Conservation (phyloP, 2,888 invertebrate genomes). For the Lucinisca nassula region DNA sequence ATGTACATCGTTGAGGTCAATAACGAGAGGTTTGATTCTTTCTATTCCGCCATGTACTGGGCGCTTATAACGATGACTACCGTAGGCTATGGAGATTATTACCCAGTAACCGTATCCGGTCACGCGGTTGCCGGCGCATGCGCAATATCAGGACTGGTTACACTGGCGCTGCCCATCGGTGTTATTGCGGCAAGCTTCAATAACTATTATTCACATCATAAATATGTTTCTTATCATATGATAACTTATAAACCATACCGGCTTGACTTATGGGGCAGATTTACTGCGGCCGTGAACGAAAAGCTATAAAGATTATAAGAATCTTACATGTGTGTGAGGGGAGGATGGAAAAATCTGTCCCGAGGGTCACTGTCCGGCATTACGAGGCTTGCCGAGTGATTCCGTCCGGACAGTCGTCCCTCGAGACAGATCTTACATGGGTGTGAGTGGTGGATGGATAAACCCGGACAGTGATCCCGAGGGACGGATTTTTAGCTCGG, state of each 20-base stretch:
- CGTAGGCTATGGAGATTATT: constrained; percentile 27
- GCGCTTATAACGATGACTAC: constrained; percentile 29
- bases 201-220: constrained; percentile 18
- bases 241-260: neutral
- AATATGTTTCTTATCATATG: neutral
- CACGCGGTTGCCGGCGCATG: constrained; percentile 1
- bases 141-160: constrained; percentile 16
- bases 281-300: no score
- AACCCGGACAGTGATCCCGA: no score
- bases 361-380: no score
- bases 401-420: no score
- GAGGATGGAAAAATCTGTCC: no score
- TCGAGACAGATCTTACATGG: no score
- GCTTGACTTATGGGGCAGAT: no score
- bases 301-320: no score
- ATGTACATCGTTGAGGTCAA: neutral
- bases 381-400: no score
- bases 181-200: constrained; percentile 23
- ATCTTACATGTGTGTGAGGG: no score
- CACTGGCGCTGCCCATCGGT: constrained; percentile 17
- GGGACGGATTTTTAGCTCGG: no score
- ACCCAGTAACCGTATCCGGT: neutral
- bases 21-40: neutral
- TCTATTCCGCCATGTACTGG: constrained; percentile 20
- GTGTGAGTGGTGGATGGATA: no score